Conservation (phyloP, 2,888 invertebrate species). For the Philonicus albiceps region DNA sequence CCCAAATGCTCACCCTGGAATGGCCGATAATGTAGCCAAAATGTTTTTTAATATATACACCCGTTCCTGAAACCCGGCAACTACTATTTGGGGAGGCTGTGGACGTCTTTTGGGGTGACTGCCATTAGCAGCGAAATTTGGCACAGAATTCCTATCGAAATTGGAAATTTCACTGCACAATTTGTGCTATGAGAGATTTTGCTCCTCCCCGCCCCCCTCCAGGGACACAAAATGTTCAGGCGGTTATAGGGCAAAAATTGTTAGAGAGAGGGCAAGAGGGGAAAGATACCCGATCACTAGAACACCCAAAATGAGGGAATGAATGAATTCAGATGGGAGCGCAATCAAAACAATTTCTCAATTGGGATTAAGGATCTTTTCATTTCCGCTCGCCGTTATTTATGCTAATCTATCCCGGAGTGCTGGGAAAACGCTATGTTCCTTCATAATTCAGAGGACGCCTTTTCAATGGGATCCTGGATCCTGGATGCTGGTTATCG, state of each 20-base stretch:
- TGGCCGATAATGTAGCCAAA: constrained; percentile 41
- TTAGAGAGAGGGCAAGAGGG: neutral
- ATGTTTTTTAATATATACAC: constrained; percentile 39
- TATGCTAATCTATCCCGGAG: constrained; percentile 14
- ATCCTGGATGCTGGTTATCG: neutral
- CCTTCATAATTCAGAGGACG: neutral
- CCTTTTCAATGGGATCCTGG: neutral
- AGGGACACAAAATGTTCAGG: neutral
- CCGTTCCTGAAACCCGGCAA: neutral
- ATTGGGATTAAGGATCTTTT: constrained; percentile 28
- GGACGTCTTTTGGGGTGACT: neutral
- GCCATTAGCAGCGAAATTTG: constrained; percentile 27
- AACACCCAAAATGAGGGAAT: neutral
- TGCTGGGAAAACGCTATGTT: neutral
- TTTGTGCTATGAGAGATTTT: constrained; percentile 2
- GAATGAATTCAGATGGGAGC: neutral
- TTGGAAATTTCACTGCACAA: constrained; percentile 20
- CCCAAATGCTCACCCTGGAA: constrained; percentile 31
- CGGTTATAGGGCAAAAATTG: neutral
- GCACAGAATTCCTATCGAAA: constrained; percentile 24
- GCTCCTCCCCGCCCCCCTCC: neutral
- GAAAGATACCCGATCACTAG: neutral
- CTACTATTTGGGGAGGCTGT: neutral
- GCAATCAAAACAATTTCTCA: constrained; percentile 39
- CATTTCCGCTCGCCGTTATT: constrained; percentile 18